Percentiles rank a stretch among this genome's conserved stretches.
phyloP scores from a whole-genome alignment of 2,113 vertebrate species.

The Urocitellus parryii region DNA sequence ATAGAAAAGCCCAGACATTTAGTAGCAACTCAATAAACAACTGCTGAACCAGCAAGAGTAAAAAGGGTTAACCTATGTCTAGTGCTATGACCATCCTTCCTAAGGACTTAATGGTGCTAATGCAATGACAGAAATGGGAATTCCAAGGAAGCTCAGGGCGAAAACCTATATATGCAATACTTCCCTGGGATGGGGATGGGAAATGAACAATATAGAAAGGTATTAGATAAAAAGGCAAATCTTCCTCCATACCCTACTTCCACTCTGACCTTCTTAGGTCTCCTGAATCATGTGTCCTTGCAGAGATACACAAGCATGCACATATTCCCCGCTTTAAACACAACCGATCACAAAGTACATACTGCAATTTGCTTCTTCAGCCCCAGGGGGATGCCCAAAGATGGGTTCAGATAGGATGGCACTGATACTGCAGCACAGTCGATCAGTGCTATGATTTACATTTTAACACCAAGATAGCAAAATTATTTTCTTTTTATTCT shows the following conservation, averaged over 20 bases:
- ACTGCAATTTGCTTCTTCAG: neutral
- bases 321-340: neutral
- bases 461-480: constrained; percentile 39
- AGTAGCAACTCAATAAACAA: neutral
- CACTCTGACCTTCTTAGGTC: too few species aligned
- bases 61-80: neutral
- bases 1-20: neutral
- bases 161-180: neutral
- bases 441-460: neutral
- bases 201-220: neutral
- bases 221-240: neutral
- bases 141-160: neutral
- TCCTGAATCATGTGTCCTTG: neutral
- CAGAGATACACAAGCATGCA: neutral
- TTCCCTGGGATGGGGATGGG: neutral
- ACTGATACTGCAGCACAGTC: neutral
- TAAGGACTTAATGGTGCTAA: neutral
- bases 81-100: neutral
- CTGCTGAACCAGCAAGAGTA: neutral
- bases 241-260: neutral
- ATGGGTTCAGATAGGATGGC: neutral
- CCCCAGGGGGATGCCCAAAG: neutral
- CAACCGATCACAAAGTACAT: neutral
- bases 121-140: neutral
- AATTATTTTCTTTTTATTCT: constrained; percentile 80